Percentiles rank a stretch among this genome's conserved stretches.
phyloP scores from a whole-genome alignment of 2,113 vertebrate species.

The Zapornia atra region DNA sequence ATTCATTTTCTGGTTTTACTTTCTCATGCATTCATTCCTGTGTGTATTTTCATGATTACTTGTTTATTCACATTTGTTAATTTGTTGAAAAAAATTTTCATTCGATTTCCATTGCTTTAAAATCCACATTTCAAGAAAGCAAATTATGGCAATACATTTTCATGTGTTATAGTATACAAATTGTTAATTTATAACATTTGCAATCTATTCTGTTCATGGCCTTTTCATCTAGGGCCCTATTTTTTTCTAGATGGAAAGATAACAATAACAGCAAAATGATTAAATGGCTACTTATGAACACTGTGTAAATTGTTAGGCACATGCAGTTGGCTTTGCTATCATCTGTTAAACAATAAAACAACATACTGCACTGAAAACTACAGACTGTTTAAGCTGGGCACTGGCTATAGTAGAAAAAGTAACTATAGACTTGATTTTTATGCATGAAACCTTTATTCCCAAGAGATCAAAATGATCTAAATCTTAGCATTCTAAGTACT shows the following conservation, averaged over 20 bases:
- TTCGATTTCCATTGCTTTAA: not conserved
- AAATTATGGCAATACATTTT: not conserved
- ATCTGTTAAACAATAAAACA: not conserved
- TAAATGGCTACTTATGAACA: not conserved
- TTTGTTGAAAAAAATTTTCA: not conserved
- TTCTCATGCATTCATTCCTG: not conserved
- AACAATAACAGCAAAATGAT: not conserved
- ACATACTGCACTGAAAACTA: not conserved
- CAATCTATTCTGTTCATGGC: not conserved
- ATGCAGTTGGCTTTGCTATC: not conserved
- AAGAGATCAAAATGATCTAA: not conserved
- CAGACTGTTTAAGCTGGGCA: not conserved
- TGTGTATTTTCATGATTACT: not conserved
- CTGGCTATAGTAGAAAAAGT: not conserved
- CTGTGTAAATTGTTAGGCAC: not conserved
- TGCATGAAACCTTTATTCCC: not conserved
- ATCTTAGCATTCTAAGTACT: not conserved
- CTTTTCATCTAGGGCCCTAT: not conserved
- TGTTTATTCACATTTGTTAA: not conserved
- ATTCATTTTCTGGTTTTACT: not conserved
- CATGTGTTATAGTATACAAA: not conserved
- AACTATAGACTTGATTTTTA: not conserved
- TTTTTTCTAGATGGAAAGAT: not conserved
- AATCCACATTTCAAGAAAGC: not conserved
- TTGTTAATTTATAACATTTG: not conserved